A percentile compares a stretch with the other conserved stretches of the same genome.
These are phyloP conservation scores for Ianthella basta DNA, from an alignment of 37 sponge, comb jelly and placozoan species.

Conservation along the genomic window DNA sequence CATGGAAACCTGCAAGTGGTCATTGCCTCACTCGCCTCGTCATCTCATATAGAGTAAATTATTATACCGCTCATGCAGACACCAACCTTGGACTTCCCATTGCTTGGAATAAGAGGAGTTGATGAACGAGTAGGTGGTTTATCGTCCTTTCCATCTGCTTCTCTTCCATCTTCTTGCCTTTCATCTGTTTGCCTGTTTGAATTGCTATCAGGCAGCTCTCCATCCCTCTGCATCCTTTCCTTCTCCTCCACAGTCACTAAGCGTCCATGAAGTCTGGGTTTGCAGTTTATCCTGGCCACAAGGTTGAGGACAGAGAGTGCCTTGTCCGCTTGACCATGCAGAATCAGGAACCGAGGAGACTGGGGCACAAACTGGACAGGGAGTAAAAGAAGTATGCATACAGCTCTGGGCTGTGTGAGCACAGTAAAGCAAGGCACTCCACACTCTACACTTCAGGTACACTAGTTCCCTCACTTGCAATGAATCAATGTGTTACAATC, in stretches of 20 bases:
- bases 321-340: constrained; percentile 49
- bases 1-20: too few relatives aligned
- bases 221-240: constrained; percentile 9
- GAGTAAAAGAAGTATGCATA: neutral
- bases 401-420: too few relatives aligned
- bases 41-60: too few relatives aligned
- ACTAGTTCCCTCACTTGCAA: too few relatives aligned
- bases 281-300: constrained; percentile 65
- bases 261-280: constrained; percentile 27
- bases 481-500: too few relatives aligned
- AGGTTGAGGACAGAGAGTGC: constrained; percentile 62
- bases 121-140: neutral
- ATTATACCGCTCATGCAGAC: too few relatives aligned
- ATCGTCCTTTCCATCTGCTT: neutral
- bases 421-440: too few relatives aligned
- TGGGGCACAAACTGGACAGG: constrained; percentile 70
- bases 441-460: too few relatives aligned
- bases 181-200: neutral
- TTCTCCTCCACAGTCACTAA: constrained; percentile 68
- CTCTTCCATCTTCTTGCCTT: too few relatives aligned
- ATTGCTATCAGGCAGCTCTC: neutral
- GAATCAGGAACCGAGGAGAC: constrained; percentile 69
- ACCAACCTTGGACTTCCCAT: too few relatives aligned
- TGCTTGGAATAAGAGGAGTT: neutral
- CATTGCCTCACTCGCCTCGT: too few relatives aligned